A percentile compares a stretch with the other conserved stretches of the same genome.
These are phyloP conservation scores for Chrysemys picta DNA, from an alignment of 2,113 vertebrate genomes.

Conservation along the genomic window DNA sequence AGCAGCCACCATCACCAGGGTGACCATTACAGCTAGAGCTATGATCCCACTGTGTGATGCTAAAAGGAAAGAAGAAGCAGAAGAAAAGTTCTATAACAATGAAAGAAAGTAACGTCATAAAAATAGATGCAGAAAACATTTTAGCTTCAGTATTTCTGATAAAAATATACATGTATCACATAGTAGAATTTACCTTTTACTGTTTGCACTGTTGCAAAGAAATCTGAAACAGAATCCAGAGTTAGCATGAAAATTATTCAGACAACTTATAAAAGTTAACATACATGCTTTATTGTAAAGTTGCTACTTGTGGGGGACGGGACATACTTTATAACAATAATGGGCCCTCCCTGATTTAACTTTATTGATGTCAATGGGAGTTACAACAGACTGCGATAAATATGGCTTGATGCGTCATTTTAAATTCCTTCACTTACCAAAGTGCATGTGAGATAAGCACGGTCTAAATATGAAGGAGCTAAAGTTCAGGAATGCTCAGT, in stretches of 20 bases:
- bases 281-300: background rate
- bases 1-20: conserved; percentile 80
- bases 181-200: conserved; percentile 80
- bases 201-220: conserved; percentile 75
- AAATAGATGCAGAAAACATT: background rate
- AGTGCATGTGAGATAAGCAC: background rate
- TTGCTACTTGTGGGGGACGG: background rate
- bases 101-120: background rate
- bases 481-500: background rate
- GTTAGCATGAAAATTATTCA: background rate
- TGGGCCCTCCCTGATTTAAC: background rate
- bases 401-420: background rate
- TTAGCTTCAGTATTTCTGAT: background rate
- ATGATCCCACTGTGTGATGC: conserved; percentile 79
- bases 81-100: background rate
- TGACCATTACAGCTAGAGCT: conserved; percentile 78
- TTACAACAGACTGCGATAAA: background rate
- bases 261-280: background rate
- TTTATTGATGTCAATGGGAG: background rate
- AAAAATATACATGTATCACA: background rate
- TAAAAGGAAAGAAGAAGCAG: conserved; percentile 72
- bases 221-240: conserved; percentile 80
- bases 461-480: background rate
- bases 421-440: background rate
- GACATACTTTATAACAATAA: background rate